Evolutionary conservation across 2,888 invertebrate genomes (phyloP), one percentile per base, ranked within the genome.

Genomic region (Andrena bicolor): DNA sequence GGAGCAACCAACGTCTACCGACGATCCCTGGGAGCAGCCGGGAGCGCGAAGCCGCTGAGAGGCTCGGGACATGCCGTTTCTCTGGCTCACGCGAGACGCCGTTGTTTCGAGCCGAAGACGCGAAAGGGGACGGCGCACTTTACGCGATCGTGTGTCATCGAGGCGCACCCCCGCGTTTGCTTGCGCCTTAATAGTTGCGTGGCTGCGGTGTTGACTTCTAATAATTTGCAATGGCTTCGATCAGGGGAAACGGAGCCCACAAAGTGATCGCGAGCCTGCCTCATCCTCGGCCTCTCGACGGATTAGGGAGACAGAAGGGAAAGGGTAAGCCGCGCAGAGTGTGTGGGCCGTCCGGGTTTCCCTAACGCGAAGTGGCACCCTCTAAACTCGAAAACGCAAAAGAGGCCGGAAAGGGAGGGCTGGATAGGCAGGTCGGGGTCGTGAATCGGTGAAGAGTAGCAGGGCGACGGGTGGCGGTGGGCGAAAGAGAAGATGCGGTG

Each of bases 361-460:
- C 60, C 68, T 86, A 84, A 84, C 83, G 84, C 87, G 79, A 89
- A 88, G 83, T 86, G 87, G 86, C 87, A 88, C 66, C 80, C 85
- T 85, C 80, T 80, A 85, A 89, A 90, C 85, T 86, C 84, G 85
- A 83, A 86, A 88, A 89, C 83, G 84, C 77, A 51, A 69, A 72
- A 76, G 70, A 74, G 80, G 58, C 53, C 7, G 8, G 35, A 16
- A 60, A 53, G 66, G 53, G 70, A 48, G 23, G 35, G 35, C 28
- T 41, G 26, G 28, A 49, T 30, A 32, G 68, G 56, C 48, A 32
- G 61, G 41, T 10, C 8, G 20, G 20, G 58, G 8, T 64, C 61
- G 60, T 35, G 64, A n/a, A 30, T 65, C 53, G 73, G 53, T 56
- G 64, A 73, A 65, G 65, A 73, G 53, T 53, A 41, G 26, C 8